phyloP scores from a whole-genome alignment of 2,888 invertebrate genomes.

The Acrobasis repandana region DNA sequence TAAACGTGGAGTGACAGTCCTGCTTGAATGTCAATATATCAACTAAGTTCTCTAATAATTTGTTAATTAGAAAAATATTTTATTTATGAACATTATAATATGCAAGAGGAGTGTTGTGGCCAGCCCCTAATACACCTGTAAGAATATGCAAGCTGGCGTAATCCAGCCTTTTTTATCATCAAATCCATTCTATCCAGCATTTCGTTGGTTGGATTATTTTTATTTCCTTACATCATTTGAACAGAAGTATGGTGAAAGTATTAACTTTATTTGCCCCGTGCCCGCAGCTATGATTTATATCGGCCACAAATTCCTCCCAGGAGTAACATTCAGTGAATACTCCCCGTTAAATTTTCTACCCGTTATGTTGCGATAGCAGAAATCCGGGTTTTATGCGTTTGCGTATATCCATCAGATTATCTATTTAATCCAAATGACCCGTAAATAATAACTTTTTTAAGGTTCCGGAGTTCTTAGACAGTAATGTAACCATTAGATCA shows the following conservation, averaged over 20 bases:
- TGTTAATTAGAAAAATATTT: no score
- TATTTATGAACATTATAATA: no score
- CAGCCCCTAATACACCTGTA: no score
- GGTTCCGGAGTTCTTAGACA: no score
- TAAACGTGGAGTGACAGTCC: no score
- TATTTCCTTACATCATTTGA: neutral
- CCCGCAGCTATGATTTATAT: conserved; percentile 8
- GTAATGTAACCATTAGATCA: no score
- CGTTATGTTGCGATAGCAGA: conserved; percentile 6
- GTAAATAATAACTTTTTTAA: neutral
- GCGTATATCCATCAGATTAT: neutral
- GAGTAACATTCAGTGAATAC: conserved; percentile 14
- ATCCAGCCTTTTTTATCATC: no score
- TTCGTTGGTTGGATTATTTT: neutral
- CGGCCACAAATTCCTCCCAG: conserved; percentile 11
- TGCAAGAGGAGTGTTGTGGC: no score
- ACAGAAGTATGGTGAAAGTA: neutral
- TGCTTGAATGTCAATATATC: no score
- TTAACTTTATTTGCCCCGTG: conserved; percentile 10
- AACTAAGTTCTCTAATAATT: no score
- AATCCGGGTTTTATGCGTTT: conserved; percentile 1
- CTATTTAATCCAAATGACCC: neutral
- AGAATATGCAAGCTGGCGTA: no score
- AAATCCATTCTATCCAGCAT: no score
- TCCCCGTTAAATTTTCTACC: neutral